Conservation (phyloP, 2,113 vertebrate species). For the Thomomys bottae region DNA sequence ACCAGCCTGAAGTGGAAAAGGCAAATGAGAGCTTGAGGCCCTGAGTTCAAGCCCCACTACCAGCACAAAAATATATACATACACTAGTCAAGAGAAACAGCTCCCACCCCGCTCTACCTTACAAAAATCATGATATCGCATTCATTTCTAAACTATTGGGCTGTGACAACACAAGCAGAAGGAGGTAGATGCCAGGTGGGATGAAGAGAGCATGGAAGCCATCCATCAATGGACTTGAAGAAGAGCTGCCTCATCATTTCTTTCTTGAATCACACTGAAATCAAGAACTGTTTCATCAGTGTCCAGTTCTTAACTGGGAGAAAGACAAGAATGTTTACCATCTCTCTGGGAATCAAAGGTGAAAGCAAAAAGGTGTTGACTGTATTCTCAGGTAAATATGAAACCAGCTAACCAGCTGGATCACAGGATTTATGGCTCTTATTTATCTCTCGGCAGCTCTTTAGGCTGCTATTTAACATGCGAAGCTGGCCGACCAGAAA, state of each 20-base stretch:
- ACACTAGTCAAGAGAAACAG: too few relatives aligned
- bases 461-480: background rate
- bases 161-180: too few relatives aligned
- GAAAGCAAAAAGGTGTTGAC: conserved; percentile 9
- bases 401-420: too few relatives aligned
- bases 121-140: too few relatives aligned
- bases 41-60: too few relatives aligned
- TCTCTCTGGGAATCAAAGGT: conserved; percentile 41
- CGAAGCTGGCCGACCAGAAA: background rate
- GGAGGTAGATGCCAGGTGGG: too few relatives aligned
- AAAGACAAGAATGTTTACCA: conserved; percentile 43
- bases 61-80: too few relatives aligned
- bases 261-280: background rate
- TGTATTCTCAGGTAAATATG: background rate
- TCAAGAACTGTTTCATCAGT: conserved; percentile 8
- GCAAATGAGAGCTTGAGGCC: too few relatives aligned
- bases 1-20: too few relatives aligned
- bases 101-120: too few relatives aligned
- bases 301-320: conserved; percentile 23
- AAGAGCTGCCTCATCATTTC: background rate
- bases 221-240: background rate
- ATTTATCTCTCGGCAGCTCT: background rate
- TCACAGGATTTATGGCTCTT: background rate
- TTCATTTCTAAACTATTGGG: too few relatives aligned
- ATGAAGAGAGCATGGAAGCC: background rate